These are phyloP conservation scores for Drosophila ananassae DNA, from an alignment of 1,140 invertebrate species.

Conservation along the genomic window DNA sequence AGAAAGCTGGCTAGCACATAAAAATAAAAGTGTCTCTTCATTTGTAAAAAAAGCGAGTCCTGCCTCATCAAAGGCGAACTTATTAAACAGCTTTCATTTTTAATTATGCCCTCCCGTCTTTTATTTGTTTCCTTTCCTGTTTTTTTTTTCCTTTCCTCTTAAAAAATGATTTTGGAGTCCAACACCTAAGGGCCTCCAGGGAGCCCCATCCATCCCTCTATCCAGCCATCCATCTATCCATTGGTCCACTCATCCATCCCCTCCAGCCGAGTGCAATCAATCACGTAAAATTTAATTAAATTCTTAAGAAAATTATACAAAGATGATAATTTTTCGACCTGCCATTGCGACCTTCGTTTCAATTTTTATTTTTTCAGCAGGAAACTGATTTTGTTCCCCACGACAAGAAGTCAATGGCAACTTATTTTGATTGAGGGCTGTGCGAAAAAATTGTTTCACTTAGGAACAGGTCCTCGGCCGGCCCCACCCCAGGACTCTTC, in stretches of 20 bases:
- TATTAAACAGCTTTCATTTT: constrained; percentile 79
- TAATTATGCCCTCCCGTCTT: constrained; percentile 63
- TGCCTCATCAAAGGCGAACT: constrained; percentile 69
- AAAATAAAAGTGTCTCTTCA: constrained; percentile 72
- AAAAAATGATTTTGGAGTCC: constrained; percentile 61
- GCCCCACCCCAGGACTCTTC: neutral
- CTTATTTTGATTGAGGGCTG: constrained; percentile 18
- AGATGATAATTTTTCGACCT: constrained; percentile 37
- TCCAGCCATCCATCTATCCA: constrained; percentile 5
- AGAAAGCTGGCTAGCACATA: constrained; percentile 20
- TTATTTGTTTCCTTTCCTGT: constrained; percentile 46
- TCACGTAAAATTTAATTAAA: constrained; percentile 77
- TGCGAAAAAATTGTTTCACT: neutral
- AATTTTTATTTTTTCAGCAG: neutral
- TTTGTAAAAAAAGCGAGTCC: constrained; percentile 26
- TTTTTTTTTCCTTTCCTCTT: constrained; percentile 19
- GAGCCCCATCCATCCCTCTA: too few species aligned
- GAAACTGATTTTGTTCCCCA: constrained; percentile 23
- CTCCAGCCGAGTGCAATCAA: constrained; percentile 70
- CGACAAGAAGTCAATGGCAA: neutral
- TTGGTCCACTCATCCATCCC: constrained; percentile 1
- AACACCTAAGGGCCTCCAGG: constrained; percentile 14
- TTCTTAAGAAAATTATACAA: constrained; percentile 55
- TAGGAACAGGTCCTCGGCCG: neutral
- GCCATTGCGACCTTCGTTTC: constrained; percentile 11